A percentile compares a stretch with the other conserved stretches of the same genome.
Evolutionary conservation across 2,797 vertebrate genomes (phyloP).

Genomic region (Eutrigla gurnardus): DNA sequence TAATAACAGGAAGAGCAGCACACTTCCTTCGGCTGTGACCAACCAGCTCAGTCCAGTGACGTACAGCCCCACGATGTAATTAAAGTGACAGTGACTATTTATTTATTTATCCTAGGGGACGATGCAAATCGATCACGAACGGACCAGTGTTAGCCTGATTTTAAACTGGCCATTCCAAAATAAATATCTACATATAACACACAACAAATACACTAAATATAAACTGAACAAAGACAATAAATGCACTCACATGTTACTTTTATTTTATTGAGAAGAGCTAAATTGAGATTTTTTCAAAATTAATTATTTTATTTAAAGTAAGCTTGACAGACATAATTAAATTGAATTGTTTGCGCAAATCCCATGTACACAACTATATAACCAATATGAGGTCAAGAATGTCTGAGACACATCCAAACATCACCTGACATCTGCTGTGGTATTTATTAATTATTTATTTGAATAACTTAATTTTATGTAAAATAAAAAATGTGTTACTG

Average conservation of each 20-base stretch:
- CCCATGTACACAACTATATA: background rate
- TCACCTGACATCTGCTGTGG: background rate
- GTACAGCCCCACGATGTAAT: background rate
- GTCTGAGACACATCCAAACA: background rate
- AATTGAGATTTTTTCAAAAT: no score
- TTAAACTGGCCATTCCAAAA: no score
- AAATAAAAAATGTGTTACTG: background rate
- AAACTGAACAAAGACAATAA: background rate
- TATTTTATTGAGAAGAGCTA: no score
- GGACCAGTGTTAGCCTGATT: no score
- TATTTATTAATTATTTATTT: background rate
- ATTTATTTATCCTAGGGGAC: background rate
- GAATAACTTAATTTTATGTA: background rate
- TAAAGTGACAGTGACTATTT: slow-evolving; percentile 44
- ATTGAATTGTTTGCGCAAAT: background rate
- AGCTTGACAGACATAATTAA: no score
- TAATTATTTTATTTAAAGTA: background rate
- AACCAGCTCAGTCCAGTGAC: slow-evolving; percentile 38
- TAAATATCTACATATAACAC: no score
- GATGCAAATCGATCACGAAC: background rate
- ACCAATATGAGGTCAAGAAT: background rate
- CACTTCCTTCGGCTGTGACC: slow-evolving; percentile 58
- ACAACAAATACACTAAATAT: no score
- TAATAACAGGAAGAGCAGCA: slow-evolving; percentile 51
- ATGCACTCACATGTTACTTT: no score